Percentiles rank a stretch among this genome's conserved stretches.
Evolutionary conservation across 2,113 vertebrate genomes (phyloP).

Genomic region (Rhegmatorhina hoffmannsi): DNA sequence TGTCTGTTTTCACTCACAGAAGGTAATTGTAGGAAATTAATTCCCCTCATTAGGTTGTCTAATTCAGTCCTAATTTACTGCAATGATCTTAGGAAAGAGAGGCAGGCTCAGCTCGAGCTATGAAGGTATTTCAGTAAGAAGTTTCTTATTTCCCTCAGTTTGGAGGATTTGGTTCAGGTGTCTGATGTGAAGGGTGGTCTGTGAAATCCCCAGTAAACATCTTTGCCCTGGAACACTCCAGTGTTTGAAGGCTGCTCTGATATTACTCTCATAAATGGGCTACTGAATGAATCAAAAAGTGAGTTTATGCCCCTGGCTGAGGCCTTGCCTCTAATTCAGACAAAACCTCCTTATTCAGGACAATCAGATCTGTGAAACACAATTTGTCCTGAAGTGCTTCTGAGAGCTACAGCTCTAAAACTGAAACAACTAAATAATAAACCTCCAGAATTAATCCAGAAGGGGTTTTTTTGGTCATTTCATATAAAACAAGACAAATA

Average conservation of each 20-base stretch:
- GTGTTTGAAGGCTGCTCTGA: background rate
- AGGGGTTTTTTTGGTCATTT: background rate
- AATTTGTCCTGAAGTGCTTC: background rate
- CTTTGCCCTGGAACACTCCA: background rate
- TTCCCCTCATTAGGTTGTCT: conserved; percentile 33
- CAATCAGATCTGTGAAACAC: background rate
- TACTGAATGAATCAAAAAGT: background rate
- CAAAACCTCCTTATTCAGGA: background rate
- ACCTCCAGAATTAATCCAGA: background rate
- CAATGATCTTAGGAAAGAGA: conserved; percentile 1
- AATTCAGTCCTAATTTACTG: conserved; percentile 29
- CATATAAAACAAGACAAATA: background rate
- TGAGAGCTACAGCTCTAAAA: background rate
- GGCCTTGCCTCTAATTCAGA: background rate
- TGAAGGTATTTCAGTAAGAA: background rate
- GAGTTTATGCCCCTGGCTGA: background rate
- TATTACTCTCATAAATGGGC: background rate
- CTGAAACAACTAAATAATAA: background rate
- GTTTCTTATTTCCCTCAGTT: background rate
- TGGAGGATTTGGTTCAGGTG: background rate
- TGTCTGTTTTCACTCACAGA: background rate
- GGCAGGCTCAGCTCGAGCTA: background rate
- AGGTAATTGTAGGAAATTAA: conserved; percentile 51
- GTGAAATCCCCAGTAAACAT: background rate
- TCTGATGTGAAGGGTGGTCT: background rate